Percentiles rank a stretch among this genome's conserved stretches.
Evolutionary conservation across 2,888 invertebrate species (phyloP).

Genomic region (Mythimna ferrago): DNA sequence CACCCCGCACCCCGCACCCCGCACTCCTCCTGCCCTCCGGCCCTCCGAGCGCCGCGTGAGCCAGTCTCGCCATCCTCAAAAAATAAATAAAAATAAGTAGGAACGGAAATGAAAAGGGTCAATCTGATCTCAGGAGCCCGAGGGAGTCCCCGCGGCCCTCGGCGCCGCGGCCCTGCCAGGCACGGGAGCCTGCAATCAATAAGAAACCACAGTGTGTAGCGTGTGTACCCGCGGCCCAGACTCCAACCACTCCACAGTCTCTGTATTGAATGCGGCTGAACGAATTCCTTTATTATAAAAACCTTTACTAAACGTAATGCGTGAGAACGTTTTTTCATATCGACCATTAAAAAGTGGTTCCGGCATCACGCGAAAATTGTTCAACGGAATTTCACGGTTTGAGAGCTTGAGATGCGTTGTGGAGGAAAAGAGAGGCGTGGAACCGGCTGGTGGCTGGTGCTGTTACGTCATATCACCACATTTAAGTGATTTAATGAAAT

Average conservation of each 20-base stretch:
- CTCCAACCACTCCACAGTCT: slow-evolving; percentile 27
- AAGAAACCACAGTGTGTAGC: neutral
- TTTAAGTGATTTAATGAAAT: neutral
- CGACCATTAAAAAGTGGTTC: slow-evolving; percentile 29
- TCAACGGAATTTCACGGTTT: slow-evolving; percentile 40
- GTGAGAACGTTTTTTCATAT: slow-evolving; percentile 51
- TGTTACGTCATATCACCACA: neutral
- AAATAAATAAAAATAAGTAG: slow-evolving; percentile 75
- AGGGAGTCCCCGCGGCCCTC: slow-evolving; percentile 58
- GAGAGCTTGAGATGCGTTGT: slow-evolving; percentile 25
- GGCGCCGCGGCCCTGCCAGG: slow-evolving; percentile 27
- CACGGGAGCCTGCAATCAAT: slow-evolving; percentile 41
- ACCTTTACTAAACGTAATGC: slow-evolving; percentile 38
- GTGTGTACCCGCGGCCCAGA: neutral
- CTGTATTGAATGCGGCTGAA: slow-evolving; percentile 28
- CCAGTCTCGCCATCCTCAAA: slow-evolving; percentile 70
- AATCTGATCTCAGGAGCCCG: slow-evolving; percentile 68
- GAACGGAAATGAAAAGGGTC: slow-evolving; percentile 78
- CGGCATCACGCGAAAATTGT: slow-evolving; percentile 42
- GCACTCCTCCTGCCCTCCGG: slow-evolving; percentile 30
- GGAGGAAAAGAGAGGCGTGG: neutral
- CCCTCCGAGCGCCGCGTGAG: slow-evolving; percentile 21
- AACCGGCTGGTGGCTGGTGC: neutral
- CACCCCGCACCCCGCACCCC: slow-evolving; percentile 16
- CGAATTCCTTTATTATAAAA: slow-evolving; percentile 38